These are phyloP conservation scores for Zygaena filipendulae DNA, from an alignment of 2,888 invertebrate genomes.

Conservation along the genomic window DNA sequence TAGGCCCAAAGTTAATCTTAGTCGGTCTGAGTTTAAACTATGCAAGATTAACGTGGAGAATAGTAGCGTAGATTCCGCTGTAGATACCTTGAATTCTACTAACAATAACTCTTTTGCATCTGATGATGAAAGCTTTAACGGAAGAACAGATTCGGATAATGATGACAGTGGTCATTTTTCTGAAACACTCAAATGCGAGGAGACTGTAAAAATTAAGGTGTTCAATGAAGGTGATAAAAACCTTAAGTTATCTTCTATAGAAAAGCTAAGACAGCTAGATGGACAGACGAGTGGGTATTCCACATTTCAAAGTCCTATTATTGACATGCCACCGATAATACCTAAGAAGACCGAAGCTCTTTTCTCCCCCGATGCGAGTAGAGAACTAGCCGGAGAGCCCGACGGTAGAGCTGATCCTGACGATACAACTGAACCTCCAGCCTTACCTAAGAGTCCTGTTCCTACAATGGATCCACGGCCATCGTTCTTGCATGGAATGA, in stretches of 20 bases:
- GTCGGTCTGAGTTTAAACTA: constrained; percentile 62
- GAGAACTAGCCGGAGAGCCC: constrained; percentile 86
- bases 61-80: constrained; percentile 61
- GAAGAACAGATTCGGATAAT: constrained; percentile 69
- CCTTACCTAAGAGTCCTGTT: constrained; percentile 76
- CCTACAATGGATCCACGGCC: constrained; percentile 70
- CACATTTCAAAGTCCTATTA: constrained; percentile 58
- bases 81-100: constrained; percentile 68
- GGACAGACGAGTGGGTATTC: constrained; percentile 56
- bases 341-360: constrained; percentile 49
- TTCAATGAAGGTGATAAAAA: constrained; percentile 57
- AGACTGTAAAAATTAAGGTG: constrained; percentile 61
- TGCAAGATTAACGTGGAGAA: constrained; percentile 64
- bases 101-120: constrained; percentile 61
- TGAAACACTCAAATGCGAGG: constrained; percentile 55
- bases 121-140: constrained; percentile 61
- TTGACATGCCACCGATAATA: constrained; percentile 57
- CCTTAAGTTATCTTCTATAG: constrained; percentile 51
- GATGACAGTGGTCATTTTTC: constrained; percentile 66
- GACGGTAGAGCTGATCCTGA: constrained; percentile 90
- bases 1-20: constrained; percentile 72
- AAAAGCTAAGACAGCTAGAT: constrained; percentile 51
- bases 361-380: constrained; percentile 71
- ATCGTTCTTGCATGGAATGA: constrained; percentile 78
- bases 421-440: constrained; percentile 74